phyloP scores from a whole-genome alignment of 2,888 invertebrate genomes.

The Lutraria lutraria region DNA sequence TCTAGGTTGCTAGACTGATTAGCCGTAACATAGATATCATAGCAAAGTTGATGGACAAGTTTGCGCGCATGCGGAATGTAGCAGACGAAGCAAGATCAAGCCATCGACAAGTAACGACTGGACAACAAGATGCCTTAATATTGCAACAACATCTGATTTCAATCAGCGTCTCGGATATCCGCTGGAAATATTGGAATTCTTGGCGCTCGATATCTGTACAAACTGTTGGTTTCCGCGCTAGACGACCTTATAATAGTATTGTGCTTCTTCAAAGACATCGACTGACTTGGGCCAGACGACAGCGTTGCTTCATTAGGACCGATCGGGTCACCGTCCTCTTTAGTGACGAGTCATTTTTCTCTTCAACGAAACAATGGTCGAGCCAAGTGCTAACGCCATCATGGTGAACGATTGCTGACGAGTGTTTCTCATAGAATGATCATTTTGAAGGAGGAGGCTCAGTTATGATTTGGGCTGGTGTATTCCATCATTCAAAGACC shows the following conservation, averaged over 20 bases:
- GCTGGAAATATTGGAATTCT: background rate
- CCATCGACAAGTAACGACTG: background rate
- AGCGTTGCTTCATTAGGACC: conserved; percentile 1
- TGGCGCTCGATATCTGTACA: background rate
- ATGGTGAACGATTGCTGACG: conserved; percentile 33
- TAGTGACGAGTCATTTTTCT: conserved; percentile 36
- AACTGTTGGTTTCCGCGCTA: conserved; percentile 15
- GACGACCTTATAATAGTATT: conserved; percentile 19
- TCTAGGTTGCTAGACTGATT: conserved; percentile 15
- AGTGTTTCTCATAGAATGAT: conserved; percentile 4
- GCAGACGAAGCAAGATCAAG: background rate
- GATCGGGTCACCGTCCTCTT: conserved; percentile 17
- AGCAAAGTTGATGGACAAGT: background rate
- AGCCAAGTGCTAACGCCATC: conserved; percentile 32
- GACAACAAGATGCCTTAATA: background rate
- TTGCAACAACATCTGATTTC: conserved; percentile 6
- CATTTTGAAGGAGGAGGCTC: conserved; percentile 23
- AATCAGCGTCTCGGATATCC: background rate
- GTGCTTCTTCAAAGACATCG: background rate
- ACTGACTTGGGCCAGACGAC: conserved; percentile 13
- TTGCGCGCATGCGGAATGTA: background rate
- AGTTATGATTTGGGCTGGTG: conserved; percentile 16
- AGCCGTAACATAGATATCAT: conserved; percentile 22
- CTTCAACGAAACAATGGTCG: conserved; percentile 33
- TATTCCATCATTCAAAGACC: background rate